These are phyloP conservation scores for Rhinolophus sinicus DNA, from an alignment of 2,113 vertebrate species.

Conservation along the genomic window DNA sequence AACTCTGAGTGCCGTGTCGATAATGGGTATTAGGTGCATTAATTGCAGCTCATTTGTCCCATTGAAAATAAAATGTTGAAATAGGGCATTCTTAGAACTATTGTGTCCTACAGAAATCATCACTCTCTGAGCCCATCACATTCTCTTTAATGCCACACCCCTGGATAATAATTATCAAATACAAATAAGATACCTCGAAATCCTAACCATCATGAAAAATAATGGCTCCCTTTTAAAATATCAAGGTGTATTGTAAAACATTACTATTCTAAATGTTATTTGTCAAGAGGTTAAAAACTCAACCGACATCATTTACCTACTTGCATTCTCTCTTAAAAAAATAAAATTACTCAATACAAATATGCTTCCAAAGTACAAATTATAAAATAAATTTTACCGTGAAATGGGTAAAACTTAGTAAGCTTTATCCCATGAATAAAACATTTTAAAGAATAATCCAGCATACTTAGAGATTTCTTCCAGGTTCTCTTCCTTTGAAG, in stretches of 20 bases:
- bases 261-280: not conserved
- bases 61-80: not conserved
- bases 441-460: not conserved
- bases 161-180: not conserved
- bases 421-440: not conserved
- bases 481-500: not conserved
- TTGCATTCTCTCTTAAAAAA: slow-evolving; percentile 2
- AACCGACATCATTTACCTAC: not conserved
- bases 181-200: not conserved
- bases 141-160: not conserved
- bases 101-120: not conserved
- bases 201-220: not conserved
- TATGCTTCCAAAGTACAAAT: not conserved
- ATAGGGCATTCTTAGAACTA: not conserved
- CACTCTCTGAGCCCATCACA: not conserved
- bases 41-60: not conserved
- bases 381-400: not conserved
- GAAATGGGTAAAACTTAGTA: not conserved
- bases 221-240: not conserved
- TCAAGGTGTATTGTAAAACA: not conserved
- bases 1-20: not conserved
- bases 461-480: not conserved
- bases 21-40: not conserved
- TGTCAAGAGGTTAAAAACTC: not conserved
- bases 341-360: not conserved